Evolutionary conservation across 2,888 invertebrate genomes (phyloP), one percentile per base, ranked within the genome.

Genomic region (Ophion ellenae): DNA sequence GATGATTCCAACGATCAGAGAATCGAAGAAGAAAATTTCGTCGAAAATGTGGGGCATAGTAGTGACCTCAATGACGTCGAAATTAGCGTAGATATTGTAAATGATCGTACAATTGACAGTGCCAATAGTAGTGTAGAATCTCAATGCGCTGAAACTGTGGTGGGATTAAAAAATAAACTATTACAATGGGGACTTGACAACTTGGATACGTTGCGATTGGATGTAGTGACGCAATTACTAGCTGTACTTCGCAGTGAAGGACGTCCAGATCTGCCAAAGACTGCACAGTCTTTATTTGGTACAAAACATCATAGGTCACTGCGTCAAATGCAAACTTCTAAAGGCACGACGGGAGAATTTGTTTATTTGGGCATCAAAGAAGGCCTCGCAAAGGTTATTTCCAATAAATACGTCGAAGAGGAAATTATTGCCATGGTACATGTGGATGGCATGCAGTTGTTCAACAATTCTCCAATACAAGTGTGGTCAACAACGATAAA

Each of bases 401-500:
- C 75, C 0, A 36, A 64, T 14, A 36, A 69, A 24, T 86, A 84
- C 61, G 11, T 24, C n/a, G 79, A 84, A 59, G 61, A 85, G 14
- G 24, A 64, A 47, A 87, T 88, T 71, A 20, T 67, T 7, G 66
- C 75, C 24, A 24, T 82, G n/a, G 36, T 86, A 10, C 85, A 87
- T 63, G 73, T 84, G 53, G 86, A 32, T 32, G 32, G 32, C 32
- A 4, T 32, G 32, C 32, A 32, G 32, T 32, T 32, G 32, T 32
- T 32, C 32, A 32, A 32, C 32, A 32, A 32, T 32, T 32, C 32
- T 32, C 32, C 32, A 32, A 32, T 32, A 32, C 76, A 83, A 70
- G 75, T 87, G 63, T 88, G 87, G 87, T 84, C 86, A 24, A 86
- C 85, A 14, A 53, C 32, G 32, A 32, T 32, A 32, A 32, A 32